These are phyloP conservation scores for Astreopora myriophthalma DNA, from an alignment of 64 coral and sea anemone genomes.

Conservation along the genomic window DNA sequence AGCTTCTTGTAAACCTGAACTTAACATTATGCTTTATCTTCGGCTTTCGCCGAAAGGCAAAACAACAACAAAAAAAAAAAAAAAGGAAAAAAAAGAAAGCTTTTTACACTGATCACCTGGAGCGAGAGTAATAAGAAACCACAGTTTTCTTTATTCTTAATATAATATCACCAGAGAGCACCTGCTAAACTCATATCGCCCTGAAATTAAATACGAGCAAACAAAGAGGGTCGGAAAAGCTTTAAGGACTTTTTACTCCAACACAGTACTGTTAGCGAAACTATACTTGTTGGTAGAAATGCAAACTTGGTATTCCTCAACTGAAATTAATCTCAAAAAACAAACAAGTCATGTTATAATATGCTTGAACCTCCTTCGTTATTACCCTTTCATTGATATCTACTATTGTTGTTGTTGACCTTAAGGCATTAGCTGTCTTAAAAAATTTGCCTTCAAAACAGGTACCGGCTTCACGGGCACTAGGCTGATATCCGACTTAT, in stretches of 20 bases:
- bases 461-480: background rate
- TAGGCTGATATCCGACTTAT: background rate
- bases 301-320: background rate
- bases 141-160: background rate
- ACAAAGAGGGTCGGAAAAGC: constrained; percentile 8
- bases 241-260: background rate
- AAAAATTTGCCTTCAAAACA: constrained; percentile 3
- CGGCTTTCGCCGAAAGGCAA: background rate
- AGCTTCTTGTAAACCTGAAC: background rate
- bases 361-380: background rate
- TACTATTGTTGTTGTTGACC: background rate
- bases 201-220: constrained; percentile 13
- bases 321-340: background rate
- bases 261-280: background rate
- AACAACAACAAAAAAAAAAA: too few relatives aligned
- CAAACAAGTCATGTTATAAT: background rate
- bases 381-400: background rate
- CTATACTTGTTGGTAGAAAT: constrained; percentile 7
- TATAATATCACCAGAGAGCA: constrained; percentile 17
- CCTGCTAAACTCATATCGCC: constrained; percentile 14
- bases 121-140: constrained; percentile 19
- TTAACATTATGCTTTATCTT: background rate
- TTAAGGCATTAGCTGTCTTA: background rate
- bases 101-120: constrained; percentile 25
- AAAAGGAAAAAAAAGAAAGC: background rate